phyloP scores from a whole-genome alignment of 2,113 vertebrate species.

The Cephalopterus ornatus region DNA sequence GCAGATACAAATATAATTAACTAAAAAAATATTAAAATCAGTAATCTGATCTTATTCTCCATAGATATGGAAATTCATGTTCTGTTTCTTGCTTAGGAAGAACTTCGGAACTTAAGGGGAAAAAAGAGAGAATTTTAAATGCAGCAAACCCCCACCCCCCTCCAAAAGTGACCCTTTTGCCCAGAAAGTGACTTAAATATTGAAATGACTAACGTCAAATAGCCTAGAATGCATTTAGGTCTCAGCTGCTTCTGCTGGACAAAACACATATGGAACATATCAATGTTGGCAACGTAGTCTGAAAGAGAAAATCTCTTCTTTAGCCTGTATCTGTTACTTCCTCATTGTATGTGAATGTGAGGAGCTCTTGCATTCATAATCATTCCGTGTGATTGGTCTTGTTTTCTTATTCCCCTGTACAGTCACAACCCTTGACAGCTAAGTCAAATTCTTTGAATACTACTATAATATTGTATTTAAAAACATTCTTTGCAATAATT shows the following conservation, averaged over 20 bases:
- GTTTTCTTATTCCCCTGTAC: neutral
- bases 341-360: neutral
- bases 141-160: neutral
- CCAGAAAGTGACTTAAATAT: neutral
- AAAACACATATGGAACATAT: neutral
- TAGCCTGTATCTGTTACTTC: neutral
- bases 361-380: neutral
- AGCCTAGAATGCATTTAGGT: neutral
- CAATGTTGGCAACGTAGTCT: neutral
- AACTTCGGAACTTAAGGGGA: neutral
- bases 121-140: neutral
- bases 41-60: neutral
- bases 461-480: neutral
- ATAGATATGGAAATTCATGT: neutral
- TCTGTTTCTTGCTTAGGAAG: neutral
- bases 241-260: neutral
- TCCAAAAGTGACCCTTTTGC: neutral
- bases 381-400: neutral
- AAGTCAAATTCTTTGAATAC: neutral
- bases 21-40: neutral
- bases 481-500: neutral
- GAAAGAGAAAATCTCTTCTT: neutral
- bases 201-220: neutral
- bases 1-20: neutral
- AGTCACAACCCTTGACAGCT: neutral